Percentiles rank a stretch among this genome's conserved stretches.
These are phyloP conservation scores for Stictocephala bisonia DNA, from an alignment of 2,888 invertebrate species.

Conservation along the genomic window DNA sequence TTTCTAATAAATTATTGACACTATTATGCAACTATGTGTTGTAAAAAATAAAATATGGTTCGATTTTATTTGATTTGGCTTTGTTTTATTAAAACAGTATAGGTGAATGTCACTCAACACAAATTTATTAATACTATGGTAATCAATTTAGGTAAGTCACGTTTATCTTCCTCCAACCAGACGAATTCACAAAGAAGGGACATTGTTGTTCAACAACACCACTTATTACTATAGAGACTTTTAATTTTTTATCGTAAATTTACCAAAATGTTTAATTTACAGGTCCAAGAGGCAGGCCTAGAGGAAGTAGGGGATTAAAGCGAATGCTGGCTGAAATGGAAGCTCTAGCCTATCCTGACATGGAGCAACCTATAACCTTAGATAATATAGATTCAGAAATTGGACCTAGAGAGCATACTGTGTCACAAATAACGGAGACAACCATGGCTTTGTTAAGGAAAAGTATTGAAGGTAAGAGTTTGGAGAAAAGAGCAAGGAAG, in stretches of 20 bases:
- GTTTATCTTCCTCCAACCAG: too few species aligned
- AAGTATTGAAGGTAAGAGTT: slow-evolving; percentile 40
- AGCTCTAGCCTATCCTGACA: slow-evolving; percentile 50
- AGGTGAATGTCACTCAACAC: too few species aligned
- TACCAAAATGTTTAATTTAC: neutral
- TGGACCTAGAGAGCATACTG: slow-evolving; percentile 52
- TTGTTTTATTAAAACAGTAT: too few species aligned
- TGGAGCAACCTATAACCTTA: slow-evolving; percentile 51
- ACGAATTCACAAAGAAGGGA: too few species aligned
- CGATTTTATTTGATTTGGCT: too few species aligned
- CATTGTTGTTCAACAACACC: too few species aligned
- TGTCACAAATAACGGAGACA: slow-evolving; percentile 49
- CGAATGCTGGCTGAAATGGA: slow-evolving; percentile 33
- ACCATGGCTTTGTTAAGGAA: slow-evolving; percentile 40
- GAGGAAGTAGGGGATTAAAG: slow-evolving; percentile 44
- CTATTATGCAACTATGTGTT: too few species aligned
- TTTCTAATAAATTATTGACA: too few species aligned
- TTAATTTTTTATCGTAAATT: neutral
- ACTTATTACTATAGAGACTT: neutral
- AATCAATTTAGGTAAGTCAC: too few species aligned
- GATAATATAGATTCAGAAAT: slow-evolving; percentile 53
- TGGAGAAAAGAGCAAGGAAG: slow-evolving; percentile 24
- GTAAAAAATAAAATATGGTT: too few species aligned
- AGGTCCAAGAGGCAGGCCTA: slow-evolving; percentile 23
- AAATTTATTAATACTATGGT: too few species aligned